Conservation (phyloP, 2,113 vertebrate species). For the Pheucticus melanocephalus region DNA sequence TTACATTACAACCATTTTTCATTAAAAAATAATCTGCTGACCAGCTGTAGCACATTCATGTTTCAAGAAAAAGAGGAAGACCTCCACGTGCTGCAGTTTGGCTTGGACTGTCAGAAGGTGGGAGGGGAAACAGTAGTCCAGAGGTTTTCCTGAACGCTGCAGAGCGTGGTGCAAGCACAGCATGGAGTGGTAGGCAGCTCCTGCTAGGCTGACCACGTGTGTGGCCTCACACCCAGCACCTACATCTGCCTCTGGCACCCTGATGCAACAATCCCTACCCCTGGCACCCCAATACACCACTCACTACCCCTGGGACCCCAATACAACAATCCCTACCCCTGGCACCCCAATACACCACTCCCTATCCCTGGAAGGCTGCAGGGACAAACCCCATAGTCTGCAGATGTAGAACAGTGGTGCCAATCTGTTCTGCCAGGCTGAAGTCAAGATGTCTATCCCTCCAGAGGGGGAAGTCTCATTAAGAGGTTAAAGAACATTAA, state of each 20-base stretch:
- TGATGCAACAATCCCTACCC: no score
- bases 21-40: conserved; percentile 23
- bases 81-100: not conserved
- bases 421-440: not conserved
- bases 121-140: not conserved
- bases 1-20: conserved; percentile 29
- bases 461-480: not conserved
- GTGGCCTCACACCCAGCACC: not conserved
- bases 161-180: not conserved
- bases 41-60: not conserved
- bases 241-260: not conserved
- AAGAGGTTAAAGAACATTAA: not conserved
- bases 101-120: not conserved
- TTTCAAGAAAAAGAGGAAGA: not conserved
- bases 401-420: not conserved
- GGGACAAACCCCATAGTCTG: not conserved
- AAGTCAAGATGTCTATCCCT: not conserved
- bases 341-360: no score
- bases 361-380: not conserved
- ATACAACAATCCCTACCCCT: rapidly evolving
- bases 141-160: not conserved
- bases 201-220: rapidly evolving
- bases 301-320: not conserved
- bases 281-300: no score
- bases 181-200: rapidly evolving